Conservation (phyloP, 2,797 vertebrate species). For the Monodelphis domestica region DNA sequence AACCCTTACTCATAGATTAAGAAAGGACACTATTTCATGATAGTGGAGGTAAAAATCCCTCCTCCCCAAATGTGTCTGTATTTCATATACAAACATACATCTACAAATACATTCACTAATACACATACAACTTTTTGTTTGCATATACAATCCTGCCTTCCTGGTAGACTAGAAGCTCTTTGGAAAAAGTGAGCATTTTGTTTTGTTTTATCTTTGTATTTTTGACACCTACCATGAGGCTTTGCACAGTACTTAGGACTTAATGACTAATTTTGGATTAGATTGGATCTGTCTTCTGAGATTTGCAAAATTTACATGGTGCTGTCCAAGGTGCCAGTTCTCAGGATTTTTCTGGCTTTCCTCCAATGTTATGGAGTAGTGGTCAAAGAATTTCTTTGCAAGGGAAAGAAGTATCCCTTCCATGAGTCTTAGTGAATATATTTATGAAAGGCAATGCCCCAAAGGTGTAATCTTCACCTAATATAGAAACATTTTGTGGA, state of each 20-base stretch:
- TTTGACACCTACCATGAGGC: not conserved
- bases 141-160: not conserved
- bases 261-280: not conserved
- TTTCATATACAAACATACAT: not conserved
- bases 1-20: not conserved
- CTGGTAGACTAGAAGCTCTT: not conserved
- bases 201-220: not conserved
- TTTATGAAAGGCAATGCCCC: not conserved
- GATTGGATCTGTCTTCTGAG: not conserved
- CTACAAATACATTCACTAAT: too few relatives aligned
- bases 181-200: not conserved
- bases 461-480: not conserved
- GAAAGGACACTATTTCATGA: slow-evolving; percentile 44
- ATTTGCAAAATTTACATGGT: not conserved
- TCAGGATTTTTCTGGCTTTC: slow-evolving; percentile 34
- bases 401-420: slow-evolving; percentile 35
- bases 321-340: not conserved
- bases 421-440: slow-evolving; percentile 16
- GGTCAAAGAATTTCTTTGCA: slow-evolving; percentile 44
- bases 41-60: slow-evolving; percentile 11
- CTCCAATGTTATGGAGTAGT: slow-evolving; percentile 10
- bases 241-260: not conserved
- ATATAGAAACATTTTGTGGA: not conserved
- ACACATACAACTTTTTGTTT: not conserved
- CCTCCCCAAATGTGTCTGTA: not conserved